Conservation (phyloP, 2,888 invertebrate species). For the Labia minor region DNA sequence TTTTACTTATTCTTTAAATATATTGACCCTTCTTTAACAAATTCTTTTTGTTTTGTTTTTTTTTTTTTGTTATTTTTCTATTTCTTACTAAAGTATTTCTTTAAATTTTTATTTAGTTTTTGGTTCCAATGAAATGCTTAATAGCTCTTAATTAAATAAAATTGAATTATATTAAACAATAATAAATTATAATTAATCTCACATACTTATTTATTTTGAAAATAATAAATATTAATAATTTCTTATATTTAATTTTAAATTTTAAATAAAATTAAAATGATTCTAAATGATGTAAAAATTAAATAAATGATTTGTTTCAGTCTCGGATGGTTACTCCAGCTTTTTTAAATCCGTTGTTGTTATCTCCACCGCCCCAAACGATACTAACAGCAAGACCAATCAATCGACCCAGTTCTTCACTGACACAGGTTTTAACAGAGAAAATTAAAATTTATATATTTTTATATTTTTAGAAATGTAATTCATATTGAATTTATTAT, state of each 20-base stretch:
- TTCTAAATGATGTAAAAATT: neutral
- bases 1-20: no score
- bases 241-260: neutral
- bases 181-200: neutral
- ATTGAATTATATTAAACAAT: no score
- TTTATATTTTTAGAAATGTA: no score
- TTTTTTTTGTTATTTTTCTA: no score
- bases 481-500: no score
- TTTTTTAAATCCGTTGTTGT: neutral
- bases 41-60: no score
- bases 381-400: neutral
- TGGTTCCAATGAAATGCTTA: no score
- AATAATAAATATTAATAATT: slow-evolving; percentile 1
- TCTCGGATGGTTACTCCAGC: neutral
- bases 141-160: no score
- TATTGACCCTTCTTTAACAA: no score
- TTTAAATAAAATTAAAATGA: neutral
- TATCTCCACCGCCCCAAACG: neutral
- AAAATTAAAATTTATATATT: no score
- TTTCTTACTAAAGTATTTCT: no score
- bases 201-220: neutral
- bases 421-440: neutral
- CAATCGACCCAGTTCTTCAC: neutral
- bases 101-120: no score
- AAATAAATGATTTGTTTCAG: neutral